Base-by-base conservation (phyloP, 2,888 invertebrate species). In the Caradrina kadenii region DNA sequence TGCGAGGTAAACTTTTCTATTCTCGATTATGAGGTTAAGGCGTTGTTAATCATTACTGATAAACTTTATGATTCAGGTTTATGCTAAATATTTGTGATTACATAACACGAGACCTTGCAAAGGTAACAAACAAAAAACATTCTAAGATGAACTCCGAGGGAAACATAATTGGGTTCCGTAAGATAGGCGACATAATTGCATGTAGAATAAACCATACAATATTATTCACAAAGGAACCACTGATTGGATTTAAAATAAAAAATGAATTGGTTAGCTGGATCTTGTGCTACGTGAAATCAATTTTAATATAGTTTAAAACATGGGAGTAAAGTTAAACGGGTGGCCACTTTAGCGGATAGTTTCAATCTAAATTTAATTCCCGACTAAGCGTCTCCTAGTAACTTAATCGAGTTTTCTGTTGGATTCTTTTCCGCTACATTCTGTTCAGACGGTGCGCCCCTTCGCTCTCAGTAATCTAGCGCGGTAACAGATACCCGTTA, bases 321-420 rank as follows among this genome's bases (percentile, higher is more conserved):
- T 61, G 35, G 60, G 55, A 70, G 73, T 66, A 26, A 70, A 76
- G 69, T 72, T 82, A 79, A 76, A 74, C 66, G 67, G 50, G 66
- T 56, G 58, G 53, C 74, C 82, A 85, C 84, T 88, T 86, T 85
- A 86, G 86, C 81, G 84, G 87, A 92, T 89, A 89, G 89, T 89
- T 91, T 88, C 88, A 88, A 91, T 91, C 86, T 90, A 87, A 91
- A 91, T 91, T 91, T 91, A 91, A 91, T 91, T 91, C 88, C 87
- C 81, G 73, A 83, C 86, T 89, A 72, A 81, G 70, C 79, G 72
- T 72, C 69, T 73, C 72, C 60, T 66, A 56, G 73, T 81, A 73
- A 85, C 76, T 83, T 83, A 77, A 82, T 83, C 79, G 74, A 82
- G 77, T 91, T 91, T 89, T 83, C 87, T 86, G 84, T 84, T 82